These are phyloP conservation scores for Chrysocyon brachyurus DNA, from an alignment of 2,797 vertebrate species.

Conservation along the genomic window DNA sequence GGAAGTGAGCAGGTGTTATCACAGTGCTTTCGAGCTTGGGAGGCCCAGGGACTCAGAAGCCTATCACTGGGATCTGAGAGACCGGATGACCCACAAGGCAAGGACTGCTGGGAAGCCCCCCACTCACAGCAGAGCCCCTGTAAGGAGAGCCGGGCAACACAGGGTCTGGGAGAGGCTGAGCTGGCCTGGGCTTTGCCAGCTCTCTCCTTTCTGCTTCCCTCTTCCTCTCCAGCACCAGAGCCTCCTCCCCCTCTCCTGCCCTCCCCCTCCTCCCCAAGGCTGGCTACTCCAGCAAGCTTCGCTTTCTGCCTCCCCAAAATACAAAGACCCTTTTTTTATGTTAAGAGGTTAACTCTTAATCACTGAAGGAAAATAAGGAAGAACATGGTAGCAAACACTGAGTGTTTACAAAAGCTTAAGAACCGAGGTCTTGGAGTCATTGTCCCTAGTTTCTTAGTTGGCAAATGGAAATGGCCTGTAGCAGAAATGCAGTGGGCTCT, in stretches of 20 bases:
- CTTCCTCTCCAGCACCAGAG: neutral
- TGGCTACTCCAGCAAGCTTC: neutral
- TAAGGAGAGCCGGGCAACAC: neutral
- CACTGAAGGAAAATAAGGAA: neutral
- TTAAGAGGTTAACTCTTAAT: conserved; percentile 19
- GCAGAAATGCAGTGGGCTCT: neutral
- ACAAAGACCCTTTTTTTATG: neutral
- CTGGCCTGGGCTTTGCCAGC: neutral
- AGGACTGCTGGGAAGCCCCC: neutral
- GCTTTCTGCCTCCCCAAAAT: neutral
- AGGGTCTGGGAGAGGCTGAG: neutral
- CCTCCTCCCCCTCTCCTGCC: accelerated
- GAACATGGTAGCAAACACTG: neutral
- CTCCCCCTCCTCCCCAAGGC: neutral
- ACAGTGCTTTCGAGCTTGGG: neutral
- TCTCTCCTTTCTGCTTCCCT: neutral
- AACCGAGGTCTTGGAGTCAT: neutral
- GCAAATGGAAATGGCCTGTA: neutral
- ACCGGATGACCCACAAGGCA: neutral
- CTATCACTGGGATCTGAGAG: neutral
- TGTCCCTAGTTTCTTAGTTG: neutral
- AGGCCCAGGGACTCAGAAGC: neutral
- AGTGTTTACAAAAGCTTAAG: conserved; percentile 32
- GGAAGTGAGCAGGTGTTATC: neutral
- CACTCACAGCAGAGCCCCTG: neutral